Evolutionary conservation across 2,113 vertebrate species (phyloP).

Genomic region (Tylochromis polylepis): DNA sequence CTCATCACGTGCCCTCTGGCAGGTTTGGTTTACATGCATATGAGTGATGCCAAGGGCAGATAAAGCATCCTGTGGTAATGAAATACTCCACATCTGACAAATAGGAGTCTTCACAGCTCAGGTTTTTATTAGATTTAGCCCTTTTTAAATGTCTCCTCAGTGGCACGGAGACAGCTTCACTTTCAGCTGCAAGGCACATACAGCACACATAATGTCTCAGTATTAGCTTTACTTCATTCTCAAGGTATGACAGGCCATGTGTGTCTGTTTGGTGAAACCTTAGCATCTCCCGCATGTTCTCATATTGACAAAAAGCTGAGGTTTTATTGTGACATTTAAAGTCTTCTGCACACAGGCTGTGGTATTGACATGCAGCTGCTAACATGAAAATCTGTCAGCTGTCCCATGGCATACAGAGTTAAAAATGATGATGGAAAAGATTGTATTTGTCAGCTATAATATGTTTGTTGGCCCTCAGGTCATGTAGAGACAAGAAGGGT

Average conservation of each 20-base stretch:
- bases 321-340: constrained; percentile 32
- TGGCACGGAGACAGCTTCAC: constrained; percentile 15
- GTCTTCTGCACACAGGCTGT: background rate
- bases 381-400: background rate
- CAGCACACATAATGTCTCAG: background rate
- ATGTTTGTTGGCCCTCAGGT: background rate
- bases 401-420: background rate
- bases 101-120: constrained; percentile 17
- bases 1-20: constrained; percentile 6
- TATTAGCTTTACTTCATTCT: background rate
- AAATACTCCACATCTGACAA: constrained; percentile 44
- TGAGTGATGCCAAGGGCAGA: constrained; percentile 22
- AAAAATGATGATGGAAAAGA: constrained; percentile 6
- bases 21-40: constrained; percentile 16
- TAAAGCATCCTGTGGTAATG: constrained; percentile 36
- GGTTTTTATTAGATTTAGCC: constrained; percentile 37
- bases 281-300: background rate
- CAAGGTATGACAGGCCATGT: background rate
- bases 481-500: background rate
- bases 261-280: background rate
- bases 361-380: background rate
- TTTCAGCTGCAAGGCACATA: background rate
- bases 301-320: constrained; percentile 5
- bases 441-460: background rate
- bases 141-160: constrained; percentile 27